phyloP scores from a whole-genome alignment of 2,113 vertebrate species.

The Hypomesus transpacificus region DNA sequence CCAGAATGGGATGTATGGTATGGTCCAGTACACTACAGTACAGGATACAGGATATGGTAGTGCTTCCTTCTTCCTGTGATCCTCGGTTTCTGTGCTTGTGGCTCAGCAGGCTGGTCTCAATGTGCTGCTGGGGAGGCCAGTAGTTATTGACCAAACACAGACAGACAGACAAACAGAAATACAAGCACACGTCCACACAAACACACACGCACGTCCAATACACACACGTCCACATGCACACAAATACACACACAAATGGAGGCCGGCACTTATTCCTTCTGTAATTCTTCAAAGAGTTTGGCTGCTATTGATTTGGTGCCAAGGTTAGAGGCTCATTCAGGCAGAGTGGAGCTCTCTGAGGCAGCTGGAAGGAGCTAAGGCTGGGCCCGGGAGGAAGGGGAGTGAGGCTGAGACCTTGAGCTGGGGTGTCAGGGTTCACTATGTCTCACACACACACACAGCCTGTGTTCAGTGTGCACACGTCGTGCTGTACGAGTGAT shows the following conservation, averaged over 20 bases:
- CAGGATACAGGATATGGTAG: too few relatives aligned
- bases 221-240: constrained; percentile 31
- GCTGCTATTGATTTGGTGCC: constrained; percentile 82
- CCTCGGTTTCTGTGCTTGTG: too few relatives aligned
- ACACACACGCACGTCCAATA: constrained; percentile 51
- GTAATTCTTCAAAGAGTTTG: constrained; percentile 83
- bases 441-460: constrained; percentile 63
- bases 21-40: too few relatives aligned
- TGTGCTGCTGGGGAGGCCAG: too few relatives aligned
- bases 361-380: constrained; percentile 74
- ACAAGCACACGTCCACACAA: not conserved
- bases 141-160: not conserved
- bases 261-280: constrained; percentile 76
- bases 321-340: constrained; percentile 78
- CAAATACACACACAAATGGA: constrained; percentile 35
- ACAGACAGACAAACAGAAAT: not conserved
- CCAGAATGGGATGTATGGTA: too few relatives aligned
- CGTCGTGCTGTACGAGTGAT: constrained; percentile 35
- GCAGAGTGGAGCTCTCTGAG: constrained; percentile 77
- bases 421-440: constrained; percentile 67
- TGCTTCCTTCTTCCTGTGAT: too few relatives aligned
- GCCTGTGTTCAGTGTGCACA: constrained; percentile 22
- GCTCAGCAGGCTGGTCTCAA: too few relatives aligned
- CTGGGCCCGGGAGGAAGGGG: constrained; percentile 64
- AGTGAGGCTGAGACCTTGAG: constrained; percentile 77